These are phyloP conservation scores for Stenoptilia bipunctidactyla DNA, from an alignment of 2,888 invertebrate species.

Conservation along the genomic window DNA sequence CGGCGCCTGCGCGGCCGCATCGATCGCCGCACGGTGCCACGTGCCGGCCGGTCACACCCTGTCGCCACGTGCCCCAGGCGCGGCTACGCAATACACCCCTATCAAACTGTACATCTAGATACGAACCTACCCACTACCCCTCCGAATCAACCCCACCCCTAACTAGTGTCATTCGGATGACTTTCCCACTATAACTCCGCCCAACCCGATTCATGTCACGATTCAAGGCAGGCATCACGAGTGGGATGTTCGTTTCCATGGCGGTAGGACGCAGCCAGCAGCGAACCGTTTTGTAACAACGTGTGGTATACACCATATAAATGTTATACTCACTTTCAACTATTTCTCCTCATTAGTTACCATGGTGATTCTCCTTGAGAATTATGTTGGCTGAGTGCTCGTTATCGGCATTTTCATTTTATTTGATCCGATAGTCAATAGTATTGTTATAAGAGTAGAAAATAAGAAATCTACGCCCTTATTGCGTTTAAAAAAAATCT, in stretches of 20 bases:
- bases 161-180: not conserved
- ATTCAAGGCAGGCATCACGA: not conserved
- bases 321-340: no score
- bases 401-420: no score
- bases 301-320: no score
- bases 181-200: not conserved
- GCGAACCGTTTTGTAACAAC: no score
- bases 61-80: conserved; percentile 9
- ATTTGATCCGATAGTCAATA: no score
- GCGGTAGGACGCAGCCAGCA: not conserved
- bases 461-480: no score
- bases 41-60: conserved; percentile 1
- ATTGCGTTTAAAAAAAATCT: no score
- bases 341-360: no score
- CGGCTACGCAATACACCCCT: conserved; percentile 5
- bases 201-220: not conserved
- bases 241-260: not conserved
- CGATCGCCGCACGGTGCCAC: not conserved
- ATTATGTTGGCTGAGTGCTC: no score
- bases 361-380: no score
- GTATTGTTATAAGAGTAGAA: no score
- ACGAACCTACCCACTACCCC: not conserved
- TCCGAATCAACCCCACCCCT: not conserved
- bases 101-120: conserved; percentile 2
- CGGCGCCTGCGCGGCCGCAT: not conserved